Conservation (phyloP, 2,797 vertebrate genomes). For the Melopsittacus undulatus region DNA sequence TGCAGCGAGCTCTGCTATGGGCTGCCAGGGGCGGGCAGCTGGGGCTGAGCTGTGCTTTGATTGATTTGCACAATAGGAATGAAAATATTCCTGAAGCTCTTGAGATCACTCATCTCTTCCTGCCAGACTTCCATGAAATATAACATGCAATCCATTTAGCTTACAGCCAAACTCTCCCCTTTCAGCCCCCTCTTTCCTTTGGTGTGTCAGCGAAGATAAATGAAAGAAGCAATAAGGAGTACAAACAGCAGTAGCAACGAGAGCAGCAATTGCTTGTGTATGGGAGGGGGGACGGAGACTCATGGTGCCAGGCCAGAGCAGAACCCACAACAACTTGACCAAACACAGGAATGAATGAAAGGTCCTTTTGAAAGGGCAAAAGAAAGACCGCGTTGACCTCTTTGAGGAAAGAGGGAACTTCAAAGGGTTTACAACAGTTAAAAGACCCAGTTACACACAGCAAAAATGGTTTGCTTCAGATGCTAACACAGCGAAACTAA, state of each 20-base stretch:
- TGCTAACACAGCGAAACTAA: conserved; percentile 39
- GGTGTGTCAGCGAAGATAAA: conserved; percentile 72
- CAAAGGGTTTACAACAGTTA: conserved; percentile 64
- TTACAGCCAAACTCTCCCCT: conserved; percentile 69
- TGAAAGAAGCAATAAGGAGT: conserved; percentile 68
- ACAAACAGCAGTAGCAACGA: conserved; percentile 69
- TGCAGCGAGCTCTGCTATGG: neutral
- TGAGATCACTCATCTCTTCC: conserved; percentile 54
- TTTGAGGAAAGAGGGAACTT: conserved; percentile 64
- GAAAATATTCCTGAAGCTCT: conserved; percentile 64
- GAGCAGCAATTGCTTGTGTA: conserved; percentile 58
- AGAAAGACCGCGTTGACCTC: conserved; percentile 64
- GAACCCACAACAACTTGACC: conserved; percentile 70
- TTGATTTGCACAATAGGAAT: conserved; percentile 66
- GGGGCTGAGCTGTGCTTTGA: conserved; percentile 1
- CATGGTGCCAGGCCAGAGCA: conserved; percentile 55
- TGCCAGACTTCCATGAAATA: conserved; percentile 71
- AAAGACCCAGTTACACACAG: conserved; percentile 35
- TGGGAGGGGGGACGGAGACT: neutral
- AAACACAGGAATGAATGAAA: conserved; percentile 71
- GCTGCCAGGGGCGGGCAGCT: conserved; percentile 14
- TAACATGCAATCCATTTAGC: conserved; percentile 76
- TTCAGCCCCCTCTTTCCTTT: conserved; percentile 63
- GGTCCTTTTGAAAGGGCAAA: conserved; percentile 68
- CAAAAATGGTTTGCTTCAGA: conserved; percentile 39